A percentile compares a stretch with the other conserved stretches of the same genome.
Evolutionary conservation across 2,113 vertebrate species (phyloP).

Genomic region (Phrynocephalus versicolor): DNA sequence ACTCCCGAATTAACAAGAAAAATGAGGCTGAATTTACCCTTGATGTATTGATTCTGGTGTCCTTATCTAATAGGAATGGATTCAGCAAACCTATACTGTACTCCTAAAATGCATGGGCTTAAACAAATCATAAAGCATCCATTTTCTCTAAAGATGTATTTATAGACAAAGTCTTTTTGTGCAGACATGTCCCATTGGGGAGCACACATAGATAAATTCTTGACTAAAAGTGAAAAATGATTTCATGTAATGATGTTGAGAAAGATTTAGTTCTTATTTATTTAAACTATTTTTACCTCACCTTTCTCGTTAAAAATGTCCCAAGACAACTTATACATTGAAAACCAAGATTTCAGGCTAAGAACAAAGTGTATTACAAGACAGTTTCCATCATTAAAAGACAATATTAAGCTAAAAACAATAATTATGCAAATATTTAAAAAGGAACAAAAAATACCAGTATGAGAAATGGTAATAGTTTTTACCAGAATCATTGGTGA

Average conservation of each 20-base stretch:
- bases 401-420: too few relatives aligned
- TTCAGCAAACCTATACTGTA: background rate
- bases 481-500: background rate
- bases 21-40: constrained; percentile 27
- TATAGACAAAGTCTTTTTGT: background rate
- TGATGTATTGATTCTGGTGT: constrained; percentile 1
- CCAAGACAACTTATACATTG: too few relatives aligned
- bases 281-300: too few relatives aligned
- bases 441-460: too few relatives aligned
- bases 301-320: too few relatives aligned
- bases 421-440: too few relatives aligned
- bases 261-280: too few relatives aligned
- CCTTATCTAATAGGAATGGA: constrained; percentile 1
- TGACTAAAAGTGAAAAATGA: background rate
- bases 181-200: background rate
- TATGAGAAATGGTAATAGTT: too few relatives aligned
- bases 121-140: background rate
- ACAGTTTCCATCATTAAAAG: too few relatives aligned
- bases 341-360: too few relatives aligned
- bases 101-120: background rate
- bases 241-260: background rate
- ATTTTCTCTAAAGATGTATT: background rate
- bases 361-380: too few relatives aligned
- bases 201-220: background rate
- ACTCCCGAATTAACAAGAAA: constrained; percentile 38